phyloP scores from a whole-genome alignment of 2,113 vertebrate genomes.

The Capreolus pygargus region DNA sequence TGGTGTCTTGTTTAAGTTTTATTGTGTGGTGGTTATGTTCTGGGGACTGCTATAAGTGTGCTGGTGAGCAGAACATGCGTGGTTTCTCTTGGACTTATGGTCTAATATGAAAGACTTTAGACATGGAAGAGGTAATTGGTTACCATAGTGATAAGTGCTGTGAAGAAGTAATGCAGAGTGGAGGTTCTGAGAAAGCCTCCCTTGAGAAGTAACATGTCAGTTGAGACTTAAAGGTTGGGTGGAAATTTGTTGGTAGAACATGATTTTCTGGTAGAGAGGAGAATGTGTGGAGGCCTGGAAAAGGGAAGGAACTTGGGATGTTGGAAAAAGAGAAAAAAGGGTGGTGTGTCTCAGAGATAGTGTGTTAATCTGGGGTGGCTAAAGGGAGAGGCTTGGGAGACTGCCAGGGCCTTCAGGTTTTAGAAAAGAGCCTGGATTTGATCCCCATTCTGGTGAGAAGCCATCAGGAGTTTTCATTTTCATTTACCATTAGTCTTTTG shows the following conservation, averaged over 20 bases:
- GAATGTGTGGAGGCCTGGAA: not conserved
- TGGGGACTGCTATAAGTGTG: not conserved
- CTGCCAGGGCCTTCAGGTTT: not conserved
- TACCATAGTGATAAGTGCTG: slow-evolving; percentile 4
- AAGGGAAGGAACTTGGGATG: not conserved
- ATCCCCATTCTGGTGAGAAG: not conserved
- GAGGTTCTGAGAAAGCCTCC: not conserved
- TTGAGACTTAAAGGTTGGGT: slow-evolving; percentile 1
- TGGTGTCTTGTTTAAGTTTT: not conserved
- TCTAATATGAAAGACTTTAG: slow-evolving; percentile 1
- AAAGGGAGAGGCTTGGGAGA: not conserved
- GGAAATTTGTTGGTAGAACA: slow-evolving; percentile 43
- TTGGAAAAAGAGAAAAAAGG: not conserved
- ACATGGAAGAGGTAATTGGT: not conserved
- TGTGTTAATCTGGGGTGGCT: not conserved
- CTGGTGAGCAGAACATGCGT: not conserved
- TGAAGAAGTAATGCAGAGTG: not conserved
- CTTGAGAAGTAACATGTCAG: not conserved
- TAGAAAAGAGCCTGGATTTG: not conserved
- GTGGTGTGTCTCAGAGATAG: not conserved
- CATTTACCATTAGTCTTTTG: not conserved
- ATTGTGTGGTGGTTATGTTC: not conserved
- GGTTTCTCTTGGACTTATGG: not conserved
- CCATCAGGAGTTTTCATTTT: not conserved
- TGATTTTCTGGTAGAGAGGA: slow-evolving; percentile 19